Percentiles rank a stretch among this genome's conserved stretches.
These are phyloP conservation scores for Grantiella picta DNA, from an alignment of 2,113 vertebrate genomes.

Conservation along the genomic window DNA sequence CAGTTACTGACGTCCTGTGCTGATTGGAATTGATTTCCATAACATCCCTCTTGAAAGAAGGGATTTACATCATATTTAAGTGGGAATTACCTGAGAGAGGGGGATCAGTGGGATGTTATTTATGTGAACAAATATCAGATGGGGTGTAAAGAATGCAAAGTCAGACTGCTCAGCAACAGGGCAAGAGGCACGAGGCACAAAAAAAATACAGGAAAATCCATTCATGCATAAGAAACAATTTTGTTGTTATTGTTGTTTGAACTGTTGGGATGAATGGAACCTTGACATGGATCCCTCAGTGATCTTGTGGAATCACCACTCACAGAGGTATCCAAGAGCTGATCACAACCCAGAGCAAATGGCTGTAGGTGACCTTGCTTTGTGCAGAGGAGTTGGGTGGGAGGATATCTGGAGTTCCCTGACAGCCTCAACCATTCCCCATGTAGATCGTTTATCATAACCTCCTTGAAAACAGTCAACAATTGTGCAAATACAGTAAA, in stretches of 20 bases:
- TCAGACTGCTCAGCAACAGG: not conserved
- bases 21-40: not conserved
- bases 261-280: not conserved
- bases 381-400: not conserved
- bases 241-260: not conserved
- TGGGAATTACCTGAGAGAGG: not conserved
- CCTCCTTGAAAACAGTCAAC: not conserved
- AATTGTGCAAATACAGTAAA: not conserved
- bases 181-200: not conserved
- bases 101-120: not conserved
- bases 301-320: not conserved
- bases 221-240: not conserved
- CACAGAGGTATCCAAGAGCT: not conserved
- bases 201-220: not conserved
- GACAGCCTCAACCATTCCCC: not conserved
- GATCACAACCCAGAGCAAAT: accelerated
- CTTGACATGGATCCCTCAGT: not conserved
- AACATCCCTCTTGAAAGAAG: not conserved
- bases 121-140: not conserved
- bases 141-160: not conserved
- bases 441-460: not conserved
- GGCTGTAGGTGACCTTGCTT: not conserved
- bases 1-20: not conserved
- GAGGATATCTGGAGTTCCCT: not conserved
- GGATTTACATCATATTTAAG: not conserved